phyloP scores from a whole-genome alignment of 2,113 vertebrate genomes.

The Delphinus delphis region DNA sequence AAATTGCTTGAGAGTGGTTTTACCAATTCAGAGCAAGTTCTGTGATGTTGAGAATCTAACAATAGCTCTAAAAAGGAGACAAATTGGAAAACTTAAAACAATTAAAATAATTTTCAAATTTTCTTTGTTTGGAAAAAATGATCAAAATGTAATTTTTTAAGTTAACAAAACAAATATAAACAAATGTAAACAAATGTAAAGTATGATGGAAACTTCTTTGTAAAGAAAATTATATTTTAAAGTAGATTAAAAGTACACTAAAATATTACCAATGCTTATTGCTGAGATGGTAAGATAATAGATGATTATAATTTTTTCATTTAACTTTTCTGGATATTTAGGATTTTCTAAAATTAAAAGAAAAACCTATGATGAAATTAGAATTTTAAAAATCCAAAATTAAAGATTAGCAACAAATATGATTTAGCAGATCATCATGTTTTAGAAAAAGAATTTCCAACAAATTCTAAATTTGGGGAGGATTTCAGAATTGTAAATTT shows the following conservation, averaged over 20 bases:
- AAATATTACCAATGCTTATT: neutral
- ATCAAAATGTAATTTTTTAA: neutral
- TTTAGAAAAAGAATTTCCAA: neutral
- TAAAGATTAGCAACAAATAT: neutral
- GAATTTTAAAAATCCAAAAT: neutral
- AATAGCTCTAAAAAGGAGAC: neutral
- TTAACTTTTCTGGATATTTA: neutral
- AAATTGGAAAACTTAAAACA: neutral
- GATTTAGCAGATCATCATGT: neutral
- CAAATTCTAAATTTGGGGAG: neutral
- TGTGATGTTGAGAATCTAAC: neutral
- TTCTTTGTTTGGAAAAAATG: neutral
- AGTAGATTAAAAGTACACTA: neutral
- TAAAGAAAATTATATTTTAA: slow-evolving; percentile 5
- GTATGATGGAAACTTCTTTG: neutral
- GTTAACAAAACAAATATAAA: neutral
- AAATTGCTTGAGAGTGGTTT: neutral
- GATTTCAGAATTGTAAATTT: neutral
- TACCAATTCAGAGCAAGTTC: neutral
- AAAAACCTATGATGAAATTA: neutral
- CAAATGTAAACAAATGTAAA: neutral
- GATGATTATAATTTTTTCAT: neutral
- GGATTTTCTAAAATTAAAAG: neutral
- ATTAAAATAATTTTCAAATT: neutral
- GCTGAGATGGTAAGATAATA: neutral